Percentiles rank a stretch among this genome's conserved stretches.
These are phyloP conservation scores for Coenonympha arcania DNA, from an alignment of 2,888 invertebrate genomes.

Conservation along the genomic window DNA sequence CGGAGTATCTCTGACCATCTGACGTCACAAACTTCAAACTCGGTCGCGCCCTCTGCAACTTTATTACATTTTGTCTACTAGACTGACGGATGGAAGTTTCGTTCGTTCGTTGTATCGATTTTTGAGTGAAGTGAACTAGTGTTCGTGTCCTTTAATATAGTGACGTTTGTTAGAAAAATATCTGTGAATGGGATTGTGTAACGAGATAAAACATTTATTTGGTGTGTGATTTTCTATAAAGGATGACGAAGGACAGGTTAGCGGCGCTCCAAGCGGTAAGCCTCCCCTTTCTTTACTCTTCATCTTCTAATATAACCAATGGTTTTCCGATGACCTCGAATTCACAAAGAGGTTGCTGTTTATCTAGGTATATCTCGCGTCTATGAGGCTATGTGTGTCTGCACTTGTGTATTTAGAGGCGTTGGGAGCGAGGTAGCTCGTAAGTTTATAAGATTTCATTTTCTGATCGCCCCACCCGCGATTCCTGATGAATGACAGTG, in stretches of 20 bases:
- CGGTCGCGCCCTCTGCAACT: constrained; percentile 57
- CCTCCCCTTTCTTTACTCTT: constrained; percentile 46
- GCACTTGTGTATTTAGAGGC: constrained; percentile 2
- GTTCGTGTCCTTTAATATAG: constrained; percentile 81
- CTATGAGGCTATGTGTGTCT: constrained; percentile 3
- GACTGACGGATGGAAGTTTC: constrained; percentile 75
- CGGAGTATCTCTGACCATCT: constrained; percentile 14
- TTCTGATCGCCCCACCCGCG: constrained; percentile 66
- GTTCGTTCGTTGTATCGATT: constrained; percentile 84
- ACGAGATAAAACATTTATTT: constrained; percentile 78
- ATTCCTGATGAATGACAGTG: constrained; percentile 50
- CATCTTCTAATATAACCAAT: constrained; percentile 53
- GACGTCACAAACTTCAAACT: constrained; percentile 26
- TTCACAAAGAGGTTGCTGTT: constrained; percentile 49
- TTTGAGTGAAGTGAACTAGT: constrained; percentile 80
- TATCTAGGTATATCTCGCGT: constrained; percentile 35
- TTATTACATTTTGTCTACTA: constrained; percentile 39
- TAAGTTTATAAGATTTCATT: constrained; percentile 23
- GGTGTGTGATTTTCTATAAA: constrained; percentile 79
- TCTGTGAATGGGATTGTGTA: constrained; percentile 86
- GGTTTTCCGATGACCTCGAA: constrained; percentile 65
- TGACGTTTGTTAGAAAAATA: constrained; percentile 81
- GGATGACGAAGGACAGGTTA: constrained; percentile 97
- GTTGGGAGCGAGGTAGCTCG: constrained; percentile 7
- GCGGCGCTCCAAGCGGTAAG: constrained; percentile 96